A percentile compares a stretch with the other conserved stretches of the same genome.
Conservation (phyloP, 2,113 vertebrate genomes). For the Mormoops blainvillei region DNA sequence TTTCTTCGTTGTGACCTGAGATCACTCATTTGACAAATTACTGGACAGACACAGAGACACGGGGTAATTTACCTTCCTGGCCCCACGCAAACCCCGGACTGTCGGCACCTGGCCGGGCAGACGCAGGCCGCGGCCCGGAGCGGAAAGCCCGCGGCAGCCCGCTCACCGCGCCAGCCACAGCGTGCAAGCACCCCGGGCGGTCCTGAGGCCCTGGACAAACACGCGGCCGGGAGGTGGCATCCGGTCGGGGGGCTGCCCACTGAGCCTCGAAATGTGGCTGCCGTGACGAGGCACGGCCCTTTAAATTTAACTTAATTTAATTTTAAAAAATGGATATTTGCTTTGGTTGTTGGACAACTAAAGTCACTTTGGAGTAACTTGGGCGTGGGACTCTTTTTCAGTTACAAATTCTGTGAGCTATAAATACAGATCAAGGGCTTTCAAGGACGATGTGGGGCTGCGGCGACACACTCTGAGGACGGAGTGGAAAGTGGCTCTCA, state of each 20-base stretch:
- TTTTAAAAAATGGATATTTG: background rate
- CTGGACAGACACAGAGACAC: slow-evolving; percentile 18
- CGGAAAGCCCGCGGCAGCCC: background rate
- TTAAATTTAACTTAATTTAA: background rate
- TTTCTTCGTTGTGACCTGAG: slow-evolving; percentile 54
- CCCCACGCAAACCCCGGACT: background rate
- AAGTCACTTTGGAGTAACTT: background rate
- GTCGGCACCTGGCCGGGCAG: background rate
- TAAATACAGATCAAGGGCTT: background rate
- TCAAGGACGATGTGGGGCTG: background rate
- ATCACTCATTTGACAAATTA: slow-evolving; percentile 59
- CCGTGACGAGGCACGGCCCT: rapidly evolving
- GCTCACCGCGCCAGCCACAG: rapidly evolving
- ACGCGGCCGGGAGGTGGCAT: rapidly evolving
- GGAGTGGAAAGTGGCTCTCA: background rate
- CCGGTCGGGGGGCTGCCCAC: rapidly evolving
- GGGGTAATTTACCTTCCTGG: background rate
- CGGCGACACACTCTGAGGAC: too few relatives aligned
- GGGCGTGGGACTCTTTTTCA: background rate
- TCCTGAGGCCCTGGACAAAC: rapidly evolving
- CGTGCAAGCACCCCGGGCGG: rapidly evolving
- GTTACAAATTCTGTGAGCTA: background rate
- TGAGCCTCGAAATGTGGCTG: rapidly evolving
- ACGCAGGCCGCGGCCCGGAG: background rate
- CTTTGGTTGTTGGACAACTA: background rate